Base-by-base conservation (phyloP, 2,888 invertebrate species). In the Drosophila anceps region DNA sequence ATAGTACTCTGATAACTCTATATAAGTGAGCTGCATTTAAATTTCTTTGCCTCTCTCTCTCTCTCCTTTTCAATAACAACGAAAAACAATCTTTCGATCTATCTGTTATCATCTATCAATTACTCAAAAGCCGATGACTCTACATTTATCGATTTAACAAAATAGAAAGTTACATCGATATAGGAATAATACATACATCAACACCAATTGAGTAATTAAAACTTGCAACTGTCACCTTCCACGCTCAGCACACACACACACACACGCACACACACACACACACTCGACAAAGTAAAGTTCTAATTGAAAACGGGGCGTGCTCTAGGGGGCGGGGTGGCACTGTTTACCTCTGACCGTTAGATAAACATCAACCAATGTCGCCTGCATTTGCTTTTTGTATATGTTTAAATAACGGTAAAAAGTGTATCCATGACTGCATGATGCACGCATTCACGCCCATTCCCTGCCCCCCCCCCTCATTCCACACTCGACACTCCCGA, bases 371-470 rank as follows among this genome's bases (percentile, higher is more conserved):
- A 54, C 24, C 50, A 20, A 31, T 55, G 51, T 57, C 59, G 53
- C 63, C 54, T 68, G 57, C 65, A 63, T 70, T 79, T 60, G 24
- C 51, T 48, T 48, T 51, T 24, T 55, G 58, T 73, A n/a, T 15
- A 8, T 33, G 65, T 73, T 39, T 71, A 55, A 81, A 76, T 80
- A 83, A 76, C 79, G 57, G 84, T 76, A 69, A 43, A 79, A 71
- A 62, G 51, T 79, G 87, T 84, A 87, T 84, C 87, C 87, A 84
- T 84, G 83, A 79, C 82, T 81, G 70, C 75, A 79, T 72, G 69
- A 69, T 79, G 66, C 71, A 78, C 75, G 79, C 78, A 78, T 79
- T 79, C 68, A 79, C 64, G 64, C 75, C 79, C 79, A 41, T 29
- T 35, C 18, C 10, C 24, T 35, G 29, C 31, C 3, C 9, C 41